Evolutionary conservation across 2,888 invertebrate species (phyloP).

Genomic region (Epirrita christyi): DNA sequence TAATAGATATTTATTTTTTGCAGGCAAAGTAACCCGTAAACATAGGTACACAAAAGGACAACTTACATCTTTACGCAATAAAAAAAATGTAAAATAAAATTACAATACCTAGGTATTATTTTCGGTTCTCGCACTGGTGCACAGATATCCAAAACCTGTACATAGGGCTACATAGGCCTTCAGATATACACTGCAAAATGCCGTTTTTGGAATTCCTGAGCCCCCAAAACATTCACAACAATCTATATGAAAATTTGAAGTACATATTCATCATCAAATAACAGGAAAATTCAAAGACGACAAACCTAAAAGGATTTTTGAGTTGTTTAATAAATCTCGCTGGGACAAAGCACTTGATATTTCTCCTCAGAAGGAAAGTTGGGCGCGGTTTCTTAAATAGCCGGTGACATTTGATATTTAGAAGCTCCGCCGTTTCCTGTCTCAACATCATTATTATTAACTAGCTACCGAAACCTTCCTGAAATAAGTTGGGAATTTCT

Average conservation of each 20-base stretch:
- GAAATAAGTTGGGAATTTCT: slow-evolving; percentile 27
- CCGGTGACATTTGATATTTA: slow-evolving; percentile 36
- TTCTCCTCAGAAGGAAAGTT: slow-evolving; percentile 30
- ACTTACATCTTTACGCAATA: too few species aligned
- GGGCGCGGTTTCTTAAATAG: slow-evolving; percentile 25
- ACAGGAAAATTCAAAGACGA: slow-evolving; percentile 23
- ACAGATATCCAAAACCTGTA: too few species aligned
- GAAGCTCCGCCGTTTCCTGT: slow-evolving; percentile 21
- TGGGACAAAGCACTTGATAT: slow-evolving; percentile 31
- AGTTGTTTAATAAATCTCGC: slow-evolving; percentile 38
- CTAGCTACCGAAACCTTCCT: slow-evolving; percentile 23
- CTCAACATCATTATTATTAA: slow-evolving; percentile 31
- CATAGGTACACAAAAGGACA: too few species aligned
- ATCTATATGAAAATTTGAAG: slow-evolving; percentile 22
- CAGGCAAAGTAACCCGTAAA: too few species aligned
- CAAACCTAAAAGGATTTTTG: slow-evolving; percentile 35
- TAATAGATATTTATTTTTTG: too few species aligned
- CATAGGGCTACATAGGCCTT: too few species aligned
- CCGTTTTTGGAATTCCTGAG: too few species aligned
- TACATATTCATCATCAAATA: slow-evolving; percentile 22
- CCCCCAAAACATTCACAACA: slow-evolving; percentile 16
- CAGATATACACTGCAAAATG: too few species aligned
- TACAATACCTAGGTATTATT: too few species aligned
- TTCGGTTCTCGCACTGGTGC: too few species aligned
- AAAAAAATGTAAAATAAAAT: too few species aligned